Base-by-base conservation (phyloP, 92 coral and sea anemone genomes). In the Meandrina meandrites region DNA sequence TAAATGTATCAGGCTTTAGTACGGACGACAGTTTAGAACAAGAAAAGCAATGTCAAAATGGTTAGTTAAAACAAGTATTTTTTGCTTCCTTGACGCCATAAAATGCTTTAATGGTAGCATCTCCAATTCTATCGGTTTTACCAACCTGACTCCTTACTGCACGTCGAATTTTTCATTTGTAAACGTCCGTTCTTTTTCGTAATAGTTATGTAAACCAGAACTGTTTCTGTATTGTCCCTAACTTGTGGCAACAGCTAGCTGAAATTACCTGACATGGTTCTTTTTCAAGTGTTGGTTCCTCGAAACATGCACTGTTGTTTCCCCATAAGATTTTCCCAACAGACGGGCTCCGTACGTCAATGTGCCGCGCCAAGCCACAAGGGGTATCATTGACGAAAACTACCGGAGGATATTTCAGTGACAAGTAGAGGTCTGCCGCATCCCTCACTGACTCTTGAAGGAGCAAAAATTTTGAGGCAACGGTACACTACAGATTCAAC, bases 281-380 rank as follows among this genome's bases (percentile, higher is more conserved):
- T 47, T 32, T 76, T 40, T 72, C 78, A 21, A 62, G 28, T 31
- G 42, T 78, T 47, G 92, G 92, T n/a, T 73, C 73, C 69, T 92
- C 93, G 76, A 92, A 93, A 82, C 95, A 93, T 3, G 90, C 95
- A 60, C 76, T 22, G 27, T 62, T 70, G 36, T 90, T 89, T 24
- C 85, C 91, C 93, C 95, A 87, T 31, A 86, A 60, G n/a, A 58
- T 87, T 5, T 14, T 54, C 4, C 89, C 84, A 8, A 90, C 69
- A 2, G 62, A 85, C 24, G 90, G 89, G 21, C 36, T 27, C 10
- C 88, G 45, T 48, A 79, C 54, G 15, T 90, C 93, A 45, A 90
- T 21, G 47, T 93, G 95, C 40, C 93, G 27, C 32, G 86, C 85
- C 75, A 90, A 90, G 10, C 93, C 95, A 90, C 93, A 93, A 22